These are phyloP conservation scores for Cartodere bifasciata DNA, from an alignment of 2,888 invertebrate genomes.

Conservation along the genomic window DNA sequence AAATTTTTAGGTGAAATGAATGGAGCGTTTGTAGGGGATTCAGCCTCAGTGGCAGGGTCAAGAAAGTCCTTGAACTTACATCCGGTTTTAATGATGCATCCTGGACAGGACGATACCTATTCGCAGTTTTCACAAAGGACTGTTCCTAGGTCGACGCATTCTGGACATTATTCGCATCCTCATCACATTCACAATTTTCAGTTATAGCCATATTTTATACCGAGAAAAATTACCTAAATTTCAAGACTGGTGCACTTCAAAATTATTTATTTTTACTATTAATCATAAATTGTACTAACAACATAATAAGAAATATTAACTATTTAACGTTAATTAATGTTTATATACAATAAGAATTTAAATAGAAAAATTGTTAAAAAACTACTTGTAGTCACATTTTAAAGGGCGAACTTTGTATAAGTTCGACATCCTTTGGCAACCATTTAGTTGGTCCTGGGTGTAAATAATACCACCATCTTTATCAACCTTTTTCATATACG, in stretches of 20 bases:
- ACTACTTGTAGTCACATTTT: too few species aligned
- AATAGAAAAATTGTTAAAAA: too few species aligned
- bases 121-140: conserved; percentile 69
- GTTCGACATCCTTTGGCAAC: background rate
- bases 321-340: too few species aligned
- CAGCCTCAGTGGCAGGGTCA: conserved; percentile 68
- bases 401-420: background rate
- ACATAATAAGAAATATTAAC: too few species aligned
- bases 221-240: too few species aligned
- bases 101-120: conserved; percentile 56
- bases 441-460: background rate
- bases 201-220: conserved; percentile 38
- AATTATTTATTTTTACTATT: too few species aligned
- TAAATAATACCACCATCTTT: background rate
- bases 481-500: background rate
- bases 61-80: conserved; percentile 77
- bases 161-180: conserved; percentile 33
- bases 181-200: conserved; percentile 44
- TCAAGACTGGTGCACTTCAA: too few species aligned
- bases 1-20: conserved; percentile 68
- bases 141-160: conserved; percentile 31
- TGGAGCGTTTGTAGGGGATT: conserved; percentile 76
- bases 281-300: too few species aligned
- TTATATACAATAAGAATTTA: too few species aligned
- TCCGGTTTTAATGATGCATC: conserved; percentile 71